phyloP scores from a whole-genome alignment of 1,140 invertebrate genomes.

The Eulimnadia texana region DNA sequence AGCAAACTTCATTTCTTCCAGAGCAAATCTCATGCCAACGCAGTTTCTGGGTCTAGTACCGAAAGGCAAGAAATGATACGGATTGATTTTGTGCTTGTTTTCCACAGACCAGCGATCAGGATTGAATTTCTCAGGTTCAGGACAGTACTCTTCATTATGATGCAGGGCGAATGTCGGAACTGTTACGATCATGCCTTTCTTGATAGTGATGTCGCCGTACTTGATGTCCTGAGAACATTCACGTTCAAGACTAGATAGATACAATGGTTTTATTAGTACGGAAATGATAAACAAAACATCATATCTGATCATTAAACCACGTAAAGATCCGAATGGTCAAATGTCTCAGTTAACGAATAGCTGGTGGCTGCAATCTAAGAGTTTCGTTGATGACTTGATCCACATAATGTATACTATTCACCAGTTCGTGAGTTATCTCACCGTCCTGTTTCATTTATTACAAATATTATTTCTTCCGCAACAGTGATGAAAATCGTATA shows the following conservation, averaged over 20 bases:
- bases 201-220: slow-evolving; percentile 24
- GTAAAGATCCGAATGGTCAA: too few species aligned
- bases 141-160: slow-evolving; percentile 38
- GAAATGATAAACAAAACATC: too few species aligned
- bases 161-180: slow-evolving; percentile 47
- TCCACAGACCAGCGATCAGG: slow-evolving; percentile 36
- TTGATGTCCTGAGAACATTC: slow-evolving; percentile 19
- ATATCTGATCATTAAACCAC: too few species aligned
- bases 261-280: neutral
- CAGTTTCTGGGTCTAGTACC: slow-evolving; percentile 33
- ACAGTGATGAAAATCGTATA: neutral
- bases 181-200: slow-evolving; percentile 39
- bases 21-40: slow-evolving; percentile 31
- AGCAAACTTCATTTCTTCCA: slow-evolving; percentile 13
- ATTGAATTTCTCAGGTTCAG: slow-evolving; percentile 42
- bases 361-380: slow-evolving; percentile 37
- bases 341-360: slow-evolving; percentile 19
- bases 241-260: slow-evolving; percentile 17
- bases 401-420: slow-evolving; percentile 39
- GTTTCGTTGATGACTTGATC: slow-evolving; percentile 35
- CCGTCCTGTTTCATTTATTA: slow-evolving; percentile 25
- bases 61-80: slow-evolving; percentile 29
- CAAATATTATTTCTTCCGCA: neutral
- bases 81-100: slow-evolving; percentile 27
- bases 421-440: slow-evolving; percentile 41